Evolutionary conservation across 2,888 invertebrate genomes (phyloP), one percentile per base, ranked within the genome.

Genomic region (Drosophila mulleri): DNA sequence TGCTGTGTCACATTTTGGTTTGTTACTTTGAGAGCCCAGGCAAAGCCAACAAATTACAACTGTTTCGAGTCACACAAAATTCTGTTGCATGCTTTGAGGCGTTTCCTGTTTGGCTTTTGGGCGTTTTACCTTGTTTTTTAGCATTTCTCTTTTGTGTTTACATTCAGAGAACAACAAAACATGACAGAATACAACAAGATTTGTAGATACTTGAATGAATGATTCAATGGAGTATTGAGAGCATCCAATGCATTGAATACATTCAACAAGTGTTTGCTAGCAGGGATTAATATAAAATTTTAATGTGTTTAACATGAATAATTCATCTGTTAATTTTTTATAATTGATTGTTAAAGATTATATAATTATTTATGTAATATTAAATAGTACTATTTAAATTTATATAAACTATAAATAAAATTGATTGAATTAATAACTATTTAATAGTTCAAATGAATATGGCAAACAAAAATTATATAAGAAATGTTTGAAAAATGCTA

Each of bases 11-110:
- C 70, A 75, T 75, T 66, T 75, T 61, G 23, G 72, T 75, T 75
- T 78, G 73, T 70, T 81, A 53, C 61, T 73, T 72, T 54, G 29
- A 52, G 61, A 52, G 61, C 58, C 52, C 53, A 29, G 35, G n/a
- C 56, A 48, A 41, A 62, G 71, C 56, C 59, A 68, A 80, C 70
- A 80, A 77, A 74, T 79, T 78, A 80, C 73, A 69, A 67, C 53
- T 78, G 67, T 58, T 75, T 48, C 52, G 29, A 63, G 62, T 67
- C 74, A 58, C 69, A 62, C 44, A 50, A 58, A 77, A 69, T 73
- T 70, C 52, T 66, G 73, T 82, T 78, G 85, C 80, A 69, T 66
- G 71, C 82, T 82, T 68, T 67, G 53, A 72, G 80, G 72, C 75
- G 68, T 20, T 29, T 18, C 8, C n/a, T 29, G 18, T 61, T 73